Conservation (phyloP, 2,797 vertebrate species). For the Mionectes olivaceus region DNA sequence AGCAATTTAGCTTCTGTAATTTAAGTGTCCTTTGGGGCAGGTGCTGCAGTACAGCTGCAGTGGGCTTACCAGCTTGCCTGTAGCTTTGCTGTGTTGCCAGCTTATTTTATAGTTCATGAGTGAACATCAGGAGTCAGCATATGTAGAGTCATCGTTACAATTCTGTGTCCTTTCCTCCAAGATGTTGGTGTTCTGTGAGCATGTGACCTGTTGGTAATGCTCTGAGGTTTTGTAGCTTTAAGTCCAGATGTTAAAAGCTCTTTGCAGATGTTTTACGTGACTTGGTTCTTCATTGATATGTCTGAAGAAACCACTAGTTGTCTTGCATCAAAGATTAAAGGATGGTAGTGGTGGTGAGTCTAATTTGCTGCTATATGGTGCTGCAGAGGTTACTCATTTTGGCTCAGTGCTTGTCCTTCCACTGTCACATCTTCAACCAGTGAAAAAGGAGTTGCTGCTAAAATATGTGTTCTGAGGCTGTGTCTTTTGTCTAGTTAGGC, state of each 20-base stretch:
- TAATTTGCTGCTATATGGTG: not conserved
- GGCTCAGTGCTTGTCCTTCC: not conserved
- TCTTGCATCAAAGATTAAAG: not conserved
- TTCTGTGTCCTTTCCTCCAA: accelerated
- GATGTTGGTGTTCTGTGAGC: not conserved
- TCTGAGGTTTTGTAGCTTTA: not conserved
- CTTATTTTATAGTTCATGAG: not conserved
- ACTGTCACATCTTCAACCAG: not conserved
- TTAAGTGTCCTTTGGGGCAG: not conserved
- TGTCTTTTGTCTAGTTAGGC: accelerated
- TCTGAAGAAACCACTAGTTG: not conserved
- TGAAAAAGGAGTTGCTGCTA: not conserved
- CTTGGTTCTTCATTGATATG: not conserved
- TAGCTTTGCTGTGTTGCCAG: not conserved
- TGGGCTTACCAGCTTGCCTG: not conserved
- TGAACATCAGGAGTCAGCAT: not conserved
- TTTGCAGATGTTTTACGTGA: not conserved
- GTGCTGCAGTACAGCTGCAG: not conserved
- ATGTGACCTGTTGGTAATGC: not conserved
- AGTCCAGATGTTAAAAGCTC: not conserved
- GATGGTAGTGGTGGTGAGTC: not conserved
- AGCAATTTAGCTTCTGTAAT: not conserved
- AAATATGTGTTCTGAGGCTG: not conserved
- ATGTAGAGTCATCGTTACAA: not conserved
- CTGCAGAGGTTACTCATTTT: not conserved